Base-by-base conservation (phyloP, 2,797 vertebrate species). In the Sebastes trivittatus region DNA sequence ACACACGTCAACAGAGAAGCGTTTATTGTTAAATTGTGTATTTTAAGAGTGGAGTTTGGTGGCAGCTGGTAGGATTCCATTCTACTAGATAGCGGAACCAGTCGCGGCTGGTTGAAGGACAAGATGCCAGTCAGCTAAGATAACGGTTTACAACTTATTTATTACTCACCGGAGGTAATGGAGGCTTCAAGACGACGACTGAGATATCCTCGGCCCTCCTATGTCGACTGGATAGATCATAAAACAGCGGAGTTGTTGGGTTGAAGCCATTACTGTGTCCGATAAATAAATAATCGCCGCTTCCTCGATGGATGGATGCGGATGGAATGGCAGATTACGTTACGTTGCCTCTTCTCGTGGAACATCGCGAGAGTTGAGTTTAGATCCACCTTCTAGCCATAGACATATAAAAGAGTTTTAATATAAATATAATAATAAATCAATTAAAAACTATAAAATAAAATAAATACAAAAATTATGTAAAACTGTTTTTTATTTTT, bases 241-340 rank as follows among this genome's bases (percentile, higher is more conserved):
- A 36, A 5, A 65, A 56, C 1, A 2, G 6, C n/a, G 1, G 9
- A 23, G 1, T 0, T 0, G 25, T 29, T 4, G 76, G 11, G 3
- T 2, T 6, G 71, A 77, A 3, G 92, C 93, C 93, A 94, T 94
- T 85, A 83, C 80, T 72, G 54, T 63, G 4, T 25, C 76, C 27
- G 29, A 4, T 71, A 14, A 25, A 72, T 68, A 14, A 25, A 63
- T 42, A 52, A 46, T 29, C 10, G 13, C 32, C 11, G 36, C 18
- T 84, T 80, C 79, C 81, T 78, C 36, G 58, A 36, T 16, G 14
- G 42, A 46, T 16, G 61, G n/a, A 46, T 38, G 36, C 38, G 38
- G 38, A 42, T 18, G 13, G 52, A 52, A 18, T 0, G 14, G 5
- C 5, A 3, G 4, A n/a, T 14, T 3, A 4, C 14, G 20, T 5